These are phyloP conservation scores for Caenorhabditis plicata DNA, from an alignment of 2,888 invertebrate genomes.

Conservation along the genomic window DNA sequence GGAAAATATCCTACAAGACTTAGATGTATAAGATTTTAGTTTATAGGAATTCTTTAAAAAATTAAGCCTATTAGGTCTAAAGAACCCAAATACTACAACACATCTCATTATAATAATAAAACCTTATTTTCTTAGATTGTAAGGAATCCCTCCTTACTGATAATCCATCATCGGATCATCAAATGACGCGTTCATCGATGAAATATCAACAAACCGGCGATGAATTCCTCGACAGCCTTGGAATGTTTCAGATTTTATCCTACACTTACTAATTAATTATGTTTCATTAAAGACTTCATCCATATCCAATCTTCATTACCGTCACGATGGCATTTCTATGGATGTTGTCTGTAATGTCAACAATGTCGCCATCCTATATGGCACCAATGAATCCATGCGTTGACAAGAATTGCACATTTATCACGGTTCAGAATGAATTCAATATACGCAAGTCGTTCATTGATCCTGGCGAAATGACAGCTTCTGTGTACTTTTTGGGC, in stretches of 20 bases:
- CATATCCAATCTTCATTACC: constrained; percentile 36
- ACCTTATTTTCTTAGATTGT: too few species aligned
- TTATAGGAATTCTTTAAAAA: too few species aligned
- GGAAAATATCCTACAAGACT: too few species aligned
- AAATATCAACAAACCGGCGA: constrained; percentile 20
- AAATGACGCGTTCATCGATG: constrained; percentile 26
- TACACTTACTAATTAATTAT: too few species aligned
- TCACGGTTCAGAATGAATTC: constrained; percentile 38
- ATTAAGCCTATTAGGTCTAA: too few species aligned
- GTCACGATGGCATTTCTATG: constrained; percentile 42
- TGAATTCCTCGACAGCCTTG: constrained; percentile 29
- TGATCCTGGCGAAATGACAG: constrained; percentile 40
- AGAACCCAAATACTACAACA: too few species aligned
- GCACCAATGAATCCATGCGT: constrained; percentile 27
- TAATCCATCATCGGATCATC: constrained; percentile 7
- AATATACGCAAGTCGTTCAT: constrained; percentile 19
- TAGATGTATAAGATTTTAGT: too few species aligned
- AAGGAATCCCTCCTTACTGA: constrained; percentile 15
- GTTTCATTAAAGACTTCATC: constrained; percentile 27
- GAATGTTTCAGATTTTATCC: too few species aligned
- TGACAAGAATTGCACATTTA: constrained; percentile 24
- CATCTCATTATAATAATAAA: too few species aligned
- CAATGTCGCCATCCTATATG: constrained; percentile 40
- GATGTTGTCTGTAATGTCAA: constrained; percentile 40
- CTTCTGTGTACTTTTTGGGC: constrained; percentile 37